phyloP scores from a whole-genome alignment of 2,797 vertebrate genomes.

The Pelodytes ibericus region DNA sequence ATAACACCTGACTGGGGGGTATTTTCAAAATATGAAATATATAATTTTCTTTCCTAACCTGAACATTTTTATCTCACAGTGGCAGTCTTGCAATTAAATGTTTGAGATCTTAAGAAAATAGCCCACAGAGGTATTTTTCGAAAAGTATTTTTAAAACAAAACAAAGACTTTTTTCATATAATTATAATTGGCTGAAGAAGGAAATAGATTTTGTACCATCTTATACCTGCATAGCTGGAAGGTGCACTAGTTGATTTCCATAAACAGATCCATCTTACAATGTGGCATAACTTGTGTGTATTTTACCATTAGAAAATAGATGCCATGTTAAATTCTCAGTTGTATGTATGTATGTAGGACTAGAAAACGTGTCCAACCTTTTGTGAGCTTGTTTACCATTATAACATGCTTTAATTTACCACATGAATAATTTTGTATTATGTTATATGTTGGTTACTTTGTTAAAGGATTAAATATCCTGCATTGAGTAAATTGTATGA shows the following conservation, averaged over 20 bases:
- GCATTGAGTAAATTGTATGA: too few species aligned
- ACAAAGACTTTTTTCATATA: constrained; percentile 59
- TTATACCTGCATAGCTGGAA: constrained; percentile 56
- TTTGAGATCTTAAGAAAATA: constrained; percentile 57
- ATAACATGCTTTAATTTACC: too few species aligned
- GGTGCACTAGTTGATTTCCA: constrained; percentile 57
- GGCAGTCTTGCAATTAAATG: constrained; percentile 58
- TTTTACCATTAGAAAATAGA: too few species aligned
- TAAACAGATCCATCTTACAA: constrained; percentile 59
- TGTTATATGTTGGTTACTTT: too few species aligned
- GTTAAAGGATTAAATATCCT: too few species aligned
- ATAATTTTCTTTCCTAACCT: constrained; percentile 58
- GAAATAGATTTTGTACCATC: constrained; percentile 58
- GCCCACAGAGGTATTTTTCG: constrained; percentile 39
- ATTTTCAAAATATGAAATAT: constrained; percentile 52
- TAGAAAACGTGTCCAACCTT: too few species aligned
- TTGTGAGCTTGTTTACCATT: too few species aligned
- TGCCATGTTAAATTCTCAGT: too few species aligned
- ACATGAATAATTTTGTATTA: too few species aligned
- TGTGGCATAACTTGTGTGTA: constrained; percentile 26
- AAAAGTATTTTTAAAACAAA: constrained; percentile 64
- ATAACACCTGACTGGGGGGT: constrained; percentile 61
- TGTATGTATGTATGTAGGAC: too few species aligned
- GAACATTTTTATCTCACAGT: constrained; percentile 63
- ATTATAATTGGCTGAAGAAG: constrained; percentile 60